Base-by-base conservation (phyloP, 1,140 invertebrate genomes). In the Panonychus citri region DNA sequence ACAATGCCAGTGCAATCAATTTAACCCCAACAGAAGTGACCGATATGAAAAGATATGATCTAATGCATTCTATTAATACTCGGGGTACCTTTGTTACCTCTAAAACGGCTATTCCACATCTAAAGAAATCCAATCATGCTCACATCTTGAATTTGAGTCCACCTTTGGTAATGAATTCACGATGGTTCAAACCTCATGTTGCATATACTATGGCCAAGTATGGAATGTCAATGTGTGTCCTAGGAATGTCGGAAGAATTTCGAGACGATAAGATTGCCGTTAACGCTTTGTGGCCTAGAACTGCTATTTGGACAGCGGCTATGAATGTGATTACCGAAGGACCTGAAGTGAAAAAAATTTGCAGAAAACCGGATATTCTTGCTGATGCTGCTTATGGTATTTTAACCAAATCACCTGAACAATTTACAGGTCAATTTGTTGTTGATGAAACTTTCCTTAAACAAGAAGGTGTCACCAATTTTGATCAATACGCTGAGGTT, bases 151-250 rank as follows among this genome's bases (percentile, higher is more conserved):
- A 96, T 68, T 73, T 97, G 12, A 91, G 86, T 57, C 94, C 94
- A 24, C 94, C 94, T 3, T 69, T 98, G 12, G 88, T 82, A 66
- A 77, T 98, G 79, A 77, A 81, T 59, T 77, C 85, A 0, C 71
- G 77, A 61, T 98, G 94, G 91, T 98, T 98, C 68, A 76, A 78
- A 55, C 77, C 82, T 63, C 85, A 97, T 73, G 81, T 94, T 15
- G 90, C 89, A 1, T 98, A 97, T 68, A 96, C 93, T 0, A 95
- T 97, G 78, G 85, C 93, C 1, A 98, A 98, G 65, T 97, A 93
- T 67, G 93, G 93, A 21, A 98, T 99, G 94, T 94, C 88, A 0
- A 88, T 98, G 86, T 96, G 90, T 71, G 88, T 86, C 1, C 71
- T 98, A 15, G 91, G 94, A 40, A 94, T 96, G 88, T 74, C 86